phyloP scores from a whole-genome alignment of 2,888 invertebrate species.

The Netelia virgata region DNA sequence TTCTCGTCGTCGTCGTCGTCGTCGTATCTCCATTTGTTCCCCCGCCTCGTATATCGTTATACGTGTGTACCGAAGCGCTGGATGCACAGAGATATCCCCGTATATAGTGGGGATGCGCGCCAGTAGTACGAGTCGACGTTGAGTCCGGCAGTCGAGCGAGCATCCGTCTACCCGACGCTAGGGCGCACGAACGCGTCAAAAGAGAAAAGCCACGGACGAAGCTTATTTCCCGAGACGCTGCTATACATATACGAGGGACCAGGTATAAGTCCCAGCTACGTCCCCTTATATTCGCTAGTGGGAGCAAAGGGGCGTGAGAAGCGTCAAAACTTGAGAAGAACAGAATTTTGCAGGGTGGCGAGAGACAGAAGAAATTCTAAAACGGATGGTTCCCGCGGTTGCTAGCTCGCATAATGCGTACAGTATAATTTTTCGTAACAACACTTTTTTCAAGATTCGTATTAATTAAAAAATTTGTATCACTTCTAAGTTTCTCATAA shows the following conservation, averaged over 20 bases:
- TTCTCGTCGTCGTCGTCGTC: not conserved
- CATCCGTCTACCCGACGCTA: slow-evolving; percentile 29
- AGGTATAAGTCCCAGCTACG: slow-evolving; percentile 22
- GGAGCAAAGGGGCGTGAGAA: slow-evolving; percentile 41
- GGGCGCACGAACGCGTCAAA: slow-evolving; percentile 72
- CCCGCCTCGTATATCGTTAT: not conserved
- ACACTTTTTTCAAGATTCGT: slow-evolving; percentile 1
- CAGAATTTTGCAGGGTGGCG: slow-evolving; percentile 53
- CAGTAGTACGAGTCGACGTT: slow-evolving; percentile 56
- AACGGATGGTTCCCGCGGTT: not conserved
- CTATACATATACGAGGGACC: slow-evolving; percentile 52
- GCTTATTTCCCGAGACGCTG: slow-evolving; percentile 79
- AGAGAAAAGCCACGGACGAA: slow-evolving; percentile 75
- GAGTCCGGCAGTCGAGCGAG: slow-evolving; percentile 42
- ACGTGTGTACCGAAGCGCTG: not conserved
- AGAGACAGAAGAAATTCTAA: slow-evolving; percentile 41
- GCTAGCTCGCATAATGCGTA: not conserved
- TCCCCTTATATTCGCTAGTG: slow-evolving; percentile 34
- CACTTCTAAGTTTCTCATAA: not conserved
- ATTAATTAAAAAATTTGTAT: not conserved
- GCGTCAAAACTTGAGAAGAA: slow-evolving; percentile 75
- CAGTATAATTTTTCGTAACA: slow-evolving; percentile 8
- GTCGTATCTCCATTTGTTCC: slow-evolving; percentile 13
- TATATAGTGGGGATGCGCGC: slow-evolving; percentile 8
- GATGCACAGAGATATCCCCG: not conserved